Evolutionary conservation across 1,140 invertebrate species (phyloP), one percentile per base, ranked within the genome.

Genomic region (Brachionus asplanchnoidis): DNA sequence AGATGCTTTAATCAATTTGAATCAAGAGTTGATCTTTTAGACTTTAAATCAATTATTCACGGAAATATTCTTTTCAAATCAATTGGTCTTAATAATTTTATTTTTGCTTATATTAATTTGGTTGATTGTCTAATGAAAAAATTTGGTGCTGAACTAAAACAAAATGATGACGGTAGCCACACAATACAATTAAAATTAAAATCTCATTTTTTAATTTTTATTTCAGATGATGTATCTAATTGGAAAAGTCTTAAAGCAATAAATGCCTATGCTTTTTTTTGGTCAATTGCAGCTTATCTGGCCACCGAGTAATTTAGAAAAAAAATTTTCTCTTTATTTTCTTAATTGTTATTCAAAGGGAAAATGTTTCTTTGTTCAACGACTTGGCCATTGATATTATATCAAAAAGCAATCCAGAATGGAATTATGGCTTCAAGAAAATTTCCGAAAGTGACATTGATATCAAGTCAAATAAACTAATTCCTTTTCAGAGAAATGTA

Each of bases 51-150:
- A 14, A 50, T 77, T 7, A 50, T 77, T 44, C 73, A 77, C 26
- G 73, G 73, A 77, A 77, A 46, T 50, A 23, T 50, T 26, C n/a
- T n/a, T 28, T 7, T 77, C 11, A 50, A 50, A 50, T 50, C 40
- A 14, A 50, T 77, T 77, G 14, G 44, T 40, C 20, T 82, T 42
- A 82, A 65, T 68, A 82, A 2, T 28, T 82, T 82, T 82, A 82
- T 68, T n/a, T 44, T 65, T 42, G 7, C 40, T 20, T 82, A 82
- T 66, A 56, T 68, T 9, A 82, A 82, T 36, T 82, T 82, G 28
- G 28, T 82, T 26, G 79, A 82, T 65, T 82, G 53, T 42, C 42
- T 82, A 9, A 26, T 82, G n/a, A 82, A 82, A 82, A 82, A 68
- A 46, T 68, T 44, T 44, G 8, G 9, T 1, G 9, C 17, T 46